phyloP scores from a whole-genome alignment of 1,140 invertebrate species.

The Onthophagus taurus region DNA sequence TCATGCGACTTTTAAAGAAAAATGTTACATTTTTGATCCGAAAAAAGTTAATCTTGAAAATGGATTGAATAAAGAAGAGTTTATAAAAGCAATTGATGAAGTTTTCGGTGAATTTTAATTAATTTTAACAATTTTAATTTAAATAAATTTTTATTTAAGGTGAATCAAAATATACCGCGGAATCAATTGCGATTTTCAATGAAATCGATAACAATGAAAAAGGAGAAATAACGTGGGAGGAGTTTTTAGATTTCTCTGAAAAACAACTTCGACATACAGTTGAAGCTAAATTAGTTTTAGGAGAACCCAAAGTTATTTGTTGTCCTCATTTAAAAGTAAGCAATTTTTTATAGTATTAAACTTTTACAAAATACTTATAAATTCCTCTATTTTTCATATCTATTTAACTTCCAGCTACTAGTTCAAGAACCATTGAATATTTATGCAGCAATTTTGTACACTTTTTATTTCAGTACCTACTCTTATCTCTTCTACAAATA shows the following conservation, averaged over 20 bases:
- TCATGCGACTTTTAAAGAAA: conserved; percentile 13
- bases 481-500: too few relatives aligned
- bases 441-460: too few relatives aligned
- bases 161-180: conserved; percentile 18
- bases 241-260: conserved; percentile 28
- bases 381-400: too few relatives aligned
- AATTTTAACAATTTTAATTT: not conserved
- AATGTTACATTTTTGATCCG: conserved; percentile 14
- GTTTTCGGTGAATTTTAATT: conserved; percentile 17
- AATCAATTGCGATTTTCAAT: conserved; percentile 22
- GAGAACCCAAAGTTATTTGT: conserved; percentile 17
- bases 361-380: too few relatives aligned
- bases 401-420: too few relatives aligned
- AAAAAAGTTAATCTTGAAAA: conserved; percentile 1
- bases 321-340: conserved; percentile 25
- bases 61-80: conserved; percentile 23
- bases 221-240: conserved; percentile 24
- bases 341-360: too few relatives aligned
- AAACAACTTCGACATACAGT: conserved; percentile 18
- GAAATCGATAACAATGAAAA: conserved; percentile 18
- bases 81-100: conserved; percentile 20
- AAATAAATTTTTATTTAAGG: conserved; percentile 21
- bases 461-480: too few relatives aligned
- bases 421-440: too few relatives aligned
- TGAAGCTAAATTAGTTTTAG: conserved; percentile 14